phyloP scores from a whole-genome alignment of 2,888 invertebrate species.

The Mythimna ferrago region DNA sequence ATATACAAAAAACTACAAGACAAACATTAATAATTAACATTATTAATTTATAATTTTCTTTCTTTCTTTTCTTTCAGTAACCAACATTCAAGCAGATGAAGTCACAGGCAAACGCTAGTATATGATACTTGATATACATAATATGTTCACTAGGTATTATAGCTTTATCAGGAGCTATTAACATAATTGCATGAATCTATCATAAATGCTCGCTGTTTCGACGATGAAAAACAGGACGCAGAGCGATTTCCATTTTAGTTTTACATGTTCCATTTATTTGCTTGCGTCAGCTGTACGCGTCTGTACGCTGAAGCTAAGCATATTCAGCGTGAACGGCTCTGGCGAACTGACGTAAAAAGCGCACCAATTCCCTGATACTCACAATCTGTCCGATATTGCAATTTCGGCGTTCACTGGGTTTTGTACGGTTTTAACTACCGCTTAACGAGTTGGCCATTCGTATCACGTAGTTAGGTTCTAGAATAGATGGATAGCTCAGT shows the following conservation, averaged over 20 bases:
- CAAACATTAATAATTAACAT: too few species aligned
- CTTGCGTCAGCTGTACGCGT: conserved; percentile 54
- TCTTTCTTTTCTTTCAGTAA: too few species aligned
- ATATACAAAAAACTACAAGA: too few species aligned
- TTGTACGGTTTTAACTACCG: conserved; percentile 56
- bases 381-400: conserved; percentile 69
- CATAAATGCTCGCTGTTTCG: conserved; percentile 13
- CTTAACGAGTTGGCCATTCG: conserved; percentile 18
- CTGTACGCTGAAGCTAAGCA: conserved; percentile 49
- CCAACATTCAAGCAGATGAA: too few species aligned
- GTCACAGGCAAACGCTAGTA: too few species aligned
- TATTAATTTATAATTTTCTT: too few species aligned
- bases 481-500: conserved; percentile 4
- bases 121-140: too few species aligned
- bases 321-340: conserved; percentile 54
- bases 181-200: conserved; percentile 40
- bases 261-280: conserved; percentile 48
- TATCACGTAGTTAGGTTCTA: conserved; percentile 1
- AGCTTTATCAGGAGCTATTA: conserved; percentile 12
- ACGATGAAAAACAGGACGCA: conserved; percentile 26
- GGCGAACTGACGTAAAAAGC: conserved; percentile 48
- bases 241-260: conserved; percentile 46
- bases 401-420: conserved; percentile 55
- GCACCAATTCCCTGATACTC: conserved; percentile 50
- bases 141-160: too few species aligned